These are phyloP conservation scores for Chaenodraco wilsoni DNA, from an alignment of 2,797 vertebrate genomes.

Conservation along the genomic window DNA sequence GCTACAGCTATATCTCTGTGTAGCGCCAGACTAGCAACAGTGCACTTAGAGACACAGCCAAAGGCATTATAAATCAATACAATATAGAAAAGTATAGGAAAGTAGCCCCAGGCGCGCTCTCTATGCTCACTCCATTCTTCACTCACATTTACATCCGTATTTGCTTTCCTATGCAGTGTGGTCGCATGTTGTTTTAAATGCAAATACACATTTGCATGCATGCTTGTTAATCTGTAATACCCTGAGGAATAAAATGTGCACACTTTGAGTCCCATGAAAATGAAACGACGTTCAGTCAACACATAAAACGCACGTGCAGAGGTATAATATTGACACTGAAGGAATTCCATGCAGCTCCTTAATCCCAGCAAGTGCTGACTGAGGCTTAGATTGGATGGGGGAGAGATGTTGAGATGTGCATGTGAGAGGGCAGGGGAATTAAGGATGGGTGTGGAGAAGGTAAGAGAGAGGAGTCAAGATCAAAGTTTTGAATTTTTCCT, in stretches of 20 bases:
- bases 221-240: neutral
- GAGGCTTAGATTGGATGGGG: slow-evolving; percentile 72
- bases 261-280: slow-evolving; percentile 6
- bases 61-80: slow-evolving; percentile 6
- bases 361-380: slow-evolving; percentile 80
- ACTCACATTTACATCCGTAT: slow-evolving; percentile 9
- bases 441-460: neutral
- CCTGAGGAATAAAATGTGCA: slow-evolving; percentile 13
- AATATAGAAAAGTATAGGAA: neutral
- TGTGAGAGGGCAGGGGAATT: slow-evolving; percentile 57
- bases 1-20: neutral
- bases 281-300: slow-evolving; percentile 22
- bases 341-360: slow-evolving; percentile 83
- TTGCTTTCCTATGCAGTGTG: slow-evolving; percentile 24
- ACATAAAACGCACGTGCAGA: slow-evolving; percentile 16
- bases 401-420: slow-evolving; percentile 65
- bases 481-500: slow-evolving; percentile 31
- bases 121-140: neutral
- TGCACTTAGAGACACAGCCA: slow-evolving; percentile 2
- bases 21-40: neutral
- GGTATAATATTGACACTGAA: slow-evolving; percentile 55
- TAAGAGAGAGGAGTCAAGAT: slow-evolving; percentile 12
- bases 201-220: slow-evolving; percentile 19
- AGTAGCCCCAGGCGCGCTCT: neutral
- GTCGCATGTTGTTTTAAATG: slow-evolving; percentile 9